Evolutionary conservation across 2,797 vertebrate species (phyloP), one percentile per base, ranked within the genome.

Genomic region (Phalanger gymnotis): DNA sequence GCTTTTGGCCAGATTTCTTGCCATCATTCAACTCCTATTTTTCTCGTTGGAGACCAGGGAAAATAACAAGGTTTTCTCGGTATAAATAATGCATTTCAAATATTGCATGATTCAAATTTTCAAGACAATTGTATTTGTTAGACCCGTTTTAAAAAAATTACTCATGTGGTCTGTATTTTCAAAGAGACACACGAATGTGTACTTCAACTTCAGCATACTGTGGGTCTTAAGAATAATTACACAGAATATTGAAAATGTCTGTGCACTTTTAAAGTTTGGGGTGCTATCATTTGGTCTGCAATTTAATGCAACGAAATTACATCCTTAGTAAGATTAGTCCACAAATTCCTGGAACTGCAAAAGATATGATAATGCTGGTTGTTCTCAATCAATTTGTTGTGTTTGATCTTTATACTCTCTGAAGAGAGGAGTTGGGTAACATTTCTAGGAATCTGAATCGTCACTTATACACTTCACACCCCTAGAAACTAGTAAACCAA

Each of bases 261-360:
- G 9, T 0, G 91, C n/a, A 52, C 31, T 57, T 94, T 94, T 57
- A 11, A 92, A 90, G 1, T 47, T 94, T 94, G 91, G 51, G 91
- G 90, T 27, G 56, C 30, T 51, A 91, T 95, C 92, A 91, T 92
- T 96, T 56, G 53, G 94, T 90, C 91, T 53, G 31, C 34, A 91
- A 95, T 53, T 89, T 89, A 92, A 58, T 90, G 90, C 66, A 19
- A 58, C 93, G 56, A 73, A 13, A 90, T 91, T 53, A 53, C 31
- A 89, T 16, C 53, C 16, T 47, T 94, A 97, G 95, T 93, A 96
- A 81, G 97, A 95, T 97, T 97, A 97, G 96, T 96, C 96, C 97
- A 98, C 98, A 96, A 98, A 97, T 97, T 98, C 95, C 53, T 40
- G 92, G 98, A 97, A 98, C 95, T 96, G 97, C 97, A 98, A 98